These are phyloP conservation scores for Drosophila lacicola DNA, from an alignment of 2,888 invertebrate species.

Conservation along the genomic window DNA sequence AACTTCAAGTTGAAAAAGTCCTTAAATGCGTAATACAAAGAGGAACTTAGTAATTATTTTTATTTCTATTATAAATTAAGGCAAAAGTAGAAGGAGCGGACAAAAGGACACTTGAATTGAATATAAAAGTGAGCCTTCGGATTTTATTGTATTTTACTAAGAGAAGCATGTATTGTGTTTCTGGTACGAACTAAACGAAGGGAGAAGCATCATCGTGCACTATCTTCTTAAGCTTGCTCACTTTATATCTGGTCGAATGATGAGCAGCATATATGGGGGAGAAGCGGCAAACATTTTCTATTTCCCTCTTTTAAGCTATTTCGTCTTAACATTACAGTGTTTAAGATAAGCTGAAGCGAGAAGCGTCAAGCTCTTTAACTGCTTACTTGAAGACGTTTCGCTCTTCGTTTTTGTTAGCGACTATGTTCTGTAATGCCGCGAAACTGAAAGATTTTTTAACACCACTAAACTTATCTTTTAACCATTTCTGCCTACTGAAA, in stretches of 20 bases:
- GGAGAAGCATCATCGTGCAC: neutral
- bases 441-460: no score
- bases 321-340: no score
- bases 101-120: no score
- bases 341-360: neutral
- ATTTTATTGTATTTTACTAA: neutral
- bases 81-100: neutral
- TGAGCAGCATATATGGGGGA: neutral
- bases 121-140: neutral
- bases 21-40: conserved; percentile 14
- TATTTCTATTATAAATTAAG: no score
- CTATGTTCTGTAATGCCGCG: neutral
- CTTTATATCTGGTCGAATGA: neutral
- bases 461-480: no score
- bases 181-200: neutral
- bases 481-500: neutral
- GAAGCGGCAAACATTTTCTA: neutral
- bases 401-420: neutral
- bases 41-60: conserved; percentile 3
- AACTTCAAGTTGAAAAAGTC: conserved; percentile 9
- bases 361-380: neutral
- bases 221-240: neutral
- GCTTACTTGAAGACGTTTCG: neutral
- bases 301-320: no score
- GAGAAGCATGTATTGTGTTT: neutral